These are phyloP conservation scores for Semotilus atromaculatus DNA, from an alignment of 2,797 vertebrate genomes.

Conservation along the genomic window DNA sequence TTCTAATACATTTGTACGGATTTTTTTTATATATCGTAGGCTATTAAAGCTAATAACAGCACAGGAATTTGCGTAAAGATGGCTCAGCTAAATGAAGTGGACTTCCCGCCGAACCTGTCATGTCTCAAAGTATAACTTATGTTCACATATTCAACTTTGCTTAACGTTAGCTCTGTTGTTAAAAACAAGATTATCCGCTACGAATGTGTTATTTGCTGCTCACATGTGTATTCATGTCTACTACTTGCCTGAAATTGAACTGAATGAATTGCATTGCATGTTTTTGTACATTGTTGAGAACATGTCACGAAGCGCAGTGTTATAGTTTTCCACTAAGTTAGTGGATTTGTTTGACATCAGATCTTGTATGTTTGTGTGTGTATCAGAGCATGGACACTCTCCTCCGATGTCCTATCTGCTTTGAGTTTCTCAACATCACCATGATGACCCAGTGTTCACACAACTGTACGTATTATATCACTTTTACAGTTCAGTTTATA, in stretches of 20 bases:
- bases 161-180: neutral
- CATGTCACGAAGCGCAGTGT: neutral
- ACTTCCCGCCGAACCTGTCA: slow-evolving; percentile 62
- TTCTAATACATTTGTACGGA: neutral
- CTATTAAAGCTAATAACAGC: neutral
- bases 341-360: neutral
- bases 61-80: slow-evolving; percentile 54
- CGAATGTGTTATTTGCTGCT: neutral
- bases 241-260: neutral
- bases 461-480: slow-evolving; percentile 85
- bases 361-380: slow-evolving; percentile 34
- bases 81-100: slow-evolving; percentile 61
- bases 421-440: slow-evolving; percentile 87
- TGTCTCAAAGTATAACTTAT: slow-evolving; percentile 79
- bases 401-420: slow-evolving; percentile 91
- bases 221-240: neutral
- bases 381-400: slow-evolving; percentile 84
- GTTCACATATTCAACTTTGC: slow-evolving; percentile 36
- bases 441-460: slow-evolving; percentile 95
- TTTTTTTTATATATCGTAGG: neutral
- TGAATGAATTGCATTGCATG: neutral
- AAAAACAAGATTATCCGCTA: neutral
- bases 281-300: neutral
- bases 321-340: too few species aligned
- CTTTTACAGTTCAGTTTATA: neutral